A percentile compares a stretch with the other conserved stretches of the same genome.
Conservation (phyloP, 2,113 vertebrate genomes). For the Chlamydotis undulata region DNA sequence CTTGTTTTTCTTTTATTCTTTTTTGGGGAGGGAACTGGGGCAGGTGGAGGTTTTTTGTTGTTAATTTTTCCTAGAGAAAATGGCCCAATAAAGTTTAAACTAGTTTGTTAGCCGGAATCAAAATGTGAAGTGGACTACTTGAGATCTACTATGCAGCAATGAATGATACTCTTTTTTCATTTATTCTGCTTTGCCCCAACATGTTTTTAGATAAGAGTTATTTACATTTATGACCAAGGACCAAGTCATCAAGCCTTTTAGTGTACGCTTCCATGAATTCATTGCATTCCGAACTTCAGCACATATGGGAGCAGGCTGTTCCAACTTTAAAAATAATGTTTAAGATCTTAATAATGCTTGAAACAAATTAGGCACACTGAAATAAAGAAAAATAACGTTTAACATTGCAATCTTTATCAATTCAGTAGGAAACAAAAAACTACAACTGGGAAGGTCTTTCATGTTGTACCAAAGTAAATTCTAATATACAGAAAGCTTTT, state of each 20-base stretch:
- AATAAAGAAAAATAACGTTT: background rate
- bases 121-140: background rate
- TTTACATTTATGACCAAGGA: background rate
- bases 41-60: rapidly evolving
- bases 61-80: background rate
- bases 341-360: background rate
- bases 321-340: background rate
- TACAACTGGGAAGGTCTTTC: background rate
- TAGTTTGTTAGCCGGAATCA: rapidly evolving
- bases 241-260: background rate
- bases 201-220: background rate
- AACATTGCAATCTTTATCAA: background rate
- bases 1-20: too few species aligned
- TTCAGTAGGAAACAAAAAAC: background rate
- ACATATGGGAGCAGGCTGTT: rapidly evolving
- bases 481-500: background rate
- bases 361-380: background rate
- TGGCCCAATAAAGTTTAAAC: background rate
- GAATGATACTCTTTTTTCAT: background rate
- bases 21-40: too few species aligned
- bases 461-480: background rate
- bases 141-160: background rate
- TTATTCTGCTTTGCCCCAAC: background rate
- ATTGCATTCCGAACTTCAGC: background rate
- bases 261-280: background rate